Percentiles rank a stretch among this genome's conserved stretches.
phyloP scores from a whole-genome alignment of 2,113 vertebrate genomes.

The Narcine bancroftii region DNA sequence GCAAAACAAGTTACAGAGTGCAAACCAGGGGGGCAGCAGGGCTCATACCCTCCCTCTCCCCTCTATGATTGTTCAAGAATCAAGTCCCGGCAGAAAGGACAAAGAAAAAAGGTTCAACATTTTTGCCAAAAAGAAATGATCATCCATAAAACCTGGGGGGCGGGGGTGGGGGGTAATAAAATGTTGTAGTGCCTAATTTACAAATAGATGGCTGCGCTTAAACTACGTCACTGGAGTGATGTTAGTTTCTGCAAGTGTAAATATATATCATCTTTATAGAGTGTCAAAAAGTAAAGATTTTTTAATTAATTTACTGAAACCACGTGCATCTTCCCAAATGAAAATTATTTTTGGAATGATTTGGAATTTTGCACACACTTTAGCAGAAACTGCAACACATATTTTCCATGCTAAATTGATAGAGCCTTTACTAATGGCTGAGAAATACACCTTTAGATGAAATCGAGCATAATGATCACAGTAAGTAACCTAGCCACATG shows the following conservation, averaged over 20 bases:
- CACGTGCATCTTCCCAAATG: background rate
- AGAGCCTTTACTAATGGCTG: constrained; percentile 1
- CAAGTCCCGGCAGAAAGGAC: constrained; percentile 63
- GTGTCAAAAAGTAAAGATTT: background rate
- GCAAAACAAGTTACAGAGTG: constrained; percentile 44
- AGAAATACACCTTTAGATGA: background rate
- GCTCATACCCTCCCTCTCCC: constrained; percentile 72
- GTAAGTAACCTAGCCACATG: background rate
- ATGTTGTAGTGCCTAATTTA: constrained; percentile 33
- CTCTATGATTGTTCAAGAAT: constrained; percentile 51
- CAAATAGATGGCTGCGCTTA: background rate
- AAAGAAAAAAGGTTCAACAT: constrained; percentile 84
- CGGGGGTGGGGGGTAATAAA: too few relatives aligned
- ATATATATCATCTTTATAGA: constrained; percentile 11
- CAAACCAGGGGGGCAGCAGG: constrained; percentile 49
- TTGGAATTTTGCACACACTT: background rate
- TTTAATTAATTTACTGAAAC: constrained; percentile 6
- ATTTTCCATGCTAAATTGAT: background rate
- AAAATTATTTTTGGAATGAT: constrained; percentile 24
- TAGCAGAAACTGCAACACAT: background rate
- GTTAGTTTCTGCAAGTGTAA: constrained; percentile 9
- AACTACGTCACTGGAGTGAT: background rate
- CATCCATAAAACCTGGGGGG: background rate
- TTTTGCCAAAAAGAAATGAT: constrained; percentile 80
- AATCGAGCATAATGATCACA: constrained; percentile 12